Evolutionary conservation across 2,888 invertebrate genomes (phyloP).

Genomic region (Nomada flava): DNA sequence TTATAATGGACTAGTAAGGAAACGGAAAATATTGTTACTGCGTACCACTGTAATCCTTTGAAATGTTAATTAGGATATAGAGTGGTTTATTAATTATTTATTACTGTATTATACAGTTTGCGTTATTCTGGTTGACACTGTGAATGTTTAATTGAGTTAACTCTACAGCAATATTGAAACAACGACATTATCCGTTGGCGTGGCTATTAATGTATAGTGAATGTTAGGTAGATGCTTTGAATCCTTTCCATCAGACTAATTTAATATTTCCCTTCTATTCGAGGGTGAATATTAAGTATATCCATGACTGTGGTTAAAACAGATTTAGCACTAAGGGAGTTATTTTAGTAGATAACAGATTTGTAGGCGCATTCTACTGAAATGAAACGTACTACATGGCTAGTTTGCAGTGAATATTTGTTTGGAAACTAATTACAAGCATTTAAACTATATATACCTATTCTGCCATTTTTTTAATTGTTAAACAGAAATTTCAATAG

Average conservation of each 20-base stretch:
- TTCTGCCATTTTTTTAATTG: too few species aligned
- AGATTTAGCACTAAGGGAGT: not conserved
- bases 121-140: too few species aligned
- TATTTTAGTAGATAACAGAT: not conserved
- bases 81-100: too few species aligned
- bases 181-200: not conserved
- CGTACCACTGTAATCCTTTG: too few species aligned
- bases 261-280: conserved; percentile 12
- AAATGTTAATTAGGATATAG: too few species aligned
- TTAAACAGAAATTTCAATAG: too few species aligned
- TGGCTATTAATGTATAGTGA: not conserved
- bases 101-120: too few species aligned
- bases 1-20: too few species aligned
- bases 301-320: not conserved
- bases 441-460: not conserved
- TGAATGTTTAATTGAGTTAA: not conserved
- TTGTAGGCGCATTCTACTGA: not conserved
- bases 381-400: not conserved
- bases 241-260: conserved; percentile 9
- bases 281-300: conserved; percentile 26
- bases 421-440: not conserved
- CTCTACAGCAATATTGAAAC: not conserved
- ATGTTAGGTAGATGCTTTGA: not conserved
- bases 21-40: too few species aligned
- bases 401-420: not conserved